Evolutionary conservation across 2,888 invertebrate genomes (phyloP).

Genomic region (Ectobius pallidus): DNA sequence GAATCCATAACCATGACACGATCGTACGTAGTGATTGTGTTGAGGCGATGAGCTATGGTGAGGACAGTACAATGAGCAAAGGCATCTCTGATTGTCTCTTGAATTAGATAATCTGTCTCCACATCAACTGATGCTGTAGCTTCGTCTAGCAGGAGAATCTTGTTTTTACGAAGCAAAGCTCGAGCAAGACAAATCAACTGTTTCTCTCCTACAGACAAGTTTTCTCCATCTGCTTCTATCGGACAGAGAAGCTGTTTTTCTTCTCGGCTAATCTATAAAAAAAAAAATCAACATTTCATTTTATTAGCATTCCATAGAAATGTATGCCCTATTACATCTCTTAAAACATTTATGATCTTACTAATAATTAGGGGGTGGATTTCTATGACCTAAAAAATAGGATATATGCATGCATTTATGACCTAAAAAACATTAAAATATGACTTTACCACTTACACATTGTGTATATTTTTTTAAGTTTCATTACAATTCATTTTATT

Average conservation of each 20-base stretch:
- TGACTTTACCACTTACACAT: too few species aligned
- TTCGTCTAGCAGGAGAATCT: conserved; percentile 59
- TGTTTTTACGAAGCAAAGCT: conserved; percentile 50
- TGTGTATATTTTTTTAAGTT: too few species aligned
- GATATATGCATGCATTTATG: too few species aligned
- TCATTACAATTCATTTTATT: too few species aligned
- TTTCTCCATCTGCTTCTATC: conserved; percentile 47
- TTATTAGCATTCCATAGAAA: too few species aligned
- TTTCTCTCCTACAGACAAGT: conserved; percentile 51
- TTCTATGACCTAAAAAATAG: too few species aligned
- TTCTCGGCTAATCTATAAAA: conserved; percentile 45
- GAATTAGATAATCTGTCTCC: conserved; percentile 60
- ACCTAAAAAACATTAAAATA: too few species aligned
- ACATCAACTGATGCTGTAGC: conserved; percentile 62
- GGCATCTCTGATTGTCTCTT: conserved; percentile 57
- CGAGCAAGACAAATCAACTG: conserved; percentile 51
- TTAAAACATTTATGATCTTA: too few species aligned
- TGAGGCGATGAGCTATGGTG: conserved; percentile 60
- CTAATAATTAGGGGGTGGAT: too few species aligned
- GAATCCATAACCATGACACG: conserved; percentile 49
- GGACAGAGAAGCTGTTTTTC: conserved; percentile 45
- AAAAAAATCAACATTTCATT: too few species aligned
- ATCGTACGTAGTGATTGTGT: conserved; percentile 57
- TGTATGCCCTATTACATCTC: too few species aligned
- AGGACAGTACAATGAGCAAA: conserved; percentile 58